Evolutionary conservation across 2,888 invertebrate genomes (phyloP).

Genomic region (Chrysina gloriosa): DNA sequence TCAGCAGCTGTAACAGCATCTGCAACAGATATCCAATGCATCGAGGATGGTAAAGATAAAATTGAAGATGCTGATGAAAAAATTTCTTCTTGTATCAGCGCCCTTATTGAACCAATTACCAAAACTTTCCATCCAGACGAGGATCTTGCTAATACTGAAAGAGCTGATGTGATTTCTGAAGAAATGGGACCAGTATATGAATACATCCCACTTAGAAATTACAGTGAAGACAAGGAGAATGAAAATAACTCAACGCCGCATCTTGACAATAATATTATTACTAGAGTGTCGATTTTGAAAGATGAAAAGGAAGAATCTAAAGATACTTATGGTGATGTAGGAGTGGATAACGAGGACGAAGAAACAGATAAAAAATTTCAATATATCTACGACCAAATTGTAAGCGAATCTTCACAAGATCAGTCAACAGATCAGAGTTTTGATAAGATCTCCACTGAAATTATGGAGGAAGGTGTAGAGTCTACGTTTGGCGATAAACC

Average conservation of each 20-base stretch:
- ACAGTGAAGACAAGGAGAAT: conserved; percentile 9
- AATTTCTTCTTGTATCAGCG: conserved; percentile 29
- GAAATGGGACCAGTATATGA: conserved; percentile 12
- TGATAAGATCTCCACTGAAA: too few species aligned
- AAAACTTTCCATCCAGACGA: conserved; percentile 20
- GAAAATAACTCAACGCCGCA: neutral
- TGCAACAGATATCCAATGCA: too few species aligned
- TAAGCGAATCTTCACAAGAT: neutral
- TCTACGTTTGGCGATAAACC: neutral
- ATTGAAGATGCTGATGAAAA: conserved; percentile 11
- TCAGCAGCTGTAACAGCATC: neutral
- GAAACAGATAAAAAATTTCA: neutral
- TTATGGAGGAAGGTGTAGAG: neutral
- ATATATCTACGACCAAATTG: neutral
- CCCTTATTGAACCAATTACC: conserved; percentile 28
- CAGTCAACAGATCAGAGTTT: neutral
- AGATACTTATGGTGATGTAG: neutral
- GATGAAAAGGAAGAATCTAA: neutral
- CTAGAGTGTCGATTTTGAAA: conserved; percentile 11
- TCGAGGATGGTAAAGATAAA: neutral
- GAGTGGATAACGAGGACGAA: neutral
- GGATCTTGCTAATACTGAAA: neutral
- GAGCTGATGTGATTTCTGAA: neutral
- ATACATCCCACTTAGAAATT: conserved; percentile 26
- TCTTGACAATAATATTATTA: neutral